Percentiles rank a stretch among this genome's conserved stretches.
Conservation (phyloP, 2,888 invertebrate species). For the Bellardia pandia region DNA sequence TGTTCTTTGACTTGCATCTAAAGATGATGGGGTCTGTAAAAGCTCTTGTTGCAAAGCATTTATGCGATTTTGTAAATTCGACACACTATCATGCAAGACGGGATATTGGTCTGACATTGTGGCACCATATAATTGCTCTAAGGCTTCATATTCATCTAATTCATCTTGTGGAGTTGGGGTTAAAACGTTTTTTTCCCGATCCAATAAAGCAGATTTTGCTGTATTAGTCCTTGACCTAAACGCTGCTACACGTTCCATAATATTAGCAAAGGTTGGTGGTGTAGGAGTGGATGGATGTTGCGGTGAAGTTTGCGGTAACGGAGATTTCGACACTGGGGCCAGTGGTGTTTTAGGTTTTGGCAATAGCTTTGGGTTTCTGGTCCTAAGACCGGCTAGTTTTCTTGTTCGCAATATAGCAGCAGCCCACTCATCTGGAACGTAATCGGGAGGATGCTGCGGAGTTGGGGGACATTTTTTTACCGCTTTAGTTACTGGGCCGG, state of each 20-base stretch:
- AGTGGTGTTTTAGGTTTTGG: conserved; percentile 53
- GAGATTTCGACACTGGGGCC: conserved; percentile 72
- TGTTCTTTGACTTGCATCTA: conserved; percentile 41
- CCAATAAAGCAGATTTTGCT: not conserved
- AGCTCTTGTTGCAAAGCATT: conserved; percentile 26
- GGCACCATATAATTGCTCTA: conserved; percentile 46
- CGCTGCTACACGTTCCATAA: conserved; percentile 26
- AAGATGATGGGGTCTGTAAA: conserved; percentile 58
- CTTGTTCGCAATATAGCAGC: conserved; percentile 57
- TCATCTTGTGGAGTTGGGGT: not conserved
- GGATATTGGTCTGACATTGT: not conserved
- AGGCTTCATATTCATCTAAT: conserved; percentile 67
- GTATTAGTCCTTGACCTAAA: conserved; percentile 32
- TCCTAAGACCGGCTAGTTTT: conserved; percentile 55
- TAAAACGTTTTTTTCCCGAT: not conserved
- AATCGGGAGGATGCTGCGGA: conserved; percentile 47
- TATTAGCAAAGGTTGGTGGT: conserved; percentile 74
- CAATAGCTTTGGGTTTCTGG: conserved; percentile 47
- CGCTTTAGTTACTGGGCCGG: not conserved
- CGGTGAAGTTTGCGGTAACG: conserved; percentile 39
- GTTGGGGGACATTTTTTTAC: not conserved
- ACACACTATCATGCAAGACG: not conserved
- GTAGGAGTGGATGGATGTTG: not conserved
- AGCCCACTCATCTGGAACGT: conserved; percentile 47
- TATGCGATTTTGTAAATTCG: conserved; percentile 39